A percentile compares a stretch with the other conserved stretches of the same genome.
Evolutionary conservation across 1,140 invertebrate species (phyloP).

Genomic region (Leptinotarsa undecemlineata): DNA sequence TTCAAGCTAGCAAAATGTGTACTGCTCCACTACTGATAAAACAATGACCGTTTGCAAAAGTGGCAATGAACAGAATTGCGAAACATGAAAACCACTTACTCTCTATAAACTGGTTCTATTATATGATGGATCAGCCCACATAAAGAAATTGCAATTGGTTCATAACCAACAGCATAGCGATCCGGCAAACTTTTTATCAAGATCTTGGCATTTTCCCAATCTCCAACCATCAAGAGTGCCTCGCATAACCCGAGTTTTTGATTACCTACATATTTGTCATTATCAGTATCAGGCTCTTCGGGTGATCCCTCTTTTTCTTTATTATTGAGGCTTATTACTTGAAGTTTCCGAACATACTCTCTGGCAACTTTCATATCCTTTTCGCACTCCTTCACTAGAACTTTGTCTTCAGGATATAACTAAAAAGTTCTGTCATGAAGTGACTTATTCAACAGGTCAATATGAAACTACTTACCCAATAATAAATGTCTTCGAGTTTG

Average conservation of each 20-base stretch:
- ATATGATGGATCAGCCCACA: conserved; percentile 81
- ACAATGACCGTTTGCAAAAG: too few species aligned
- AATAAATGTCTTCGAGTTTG: conserved; percentile 84
- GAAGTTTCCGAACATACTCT: conserved; percentile 84
- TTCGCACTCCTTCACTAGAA: conserved; percentile 81
- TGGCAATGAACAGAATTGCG: too few species aligned
- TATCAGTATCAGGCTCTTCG: conserved; percentile 70
- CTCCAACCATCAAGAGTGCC: conserved; percentile 84
- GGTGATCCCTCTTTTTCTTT: conserved; percentile 75
- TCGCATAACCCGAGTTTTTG: conserved; percentile 94
- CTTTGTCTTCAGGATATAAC: conserved; percentile 82
- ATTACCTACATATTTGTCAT: conserved; percentile 77
- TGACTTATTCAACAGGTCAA: background rate
- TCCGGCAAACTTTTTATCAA: conserved; percentile 84
- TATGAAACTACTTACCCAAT: conserved; percentile 71
- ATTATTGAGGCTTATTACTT: conserved; percentile 82
- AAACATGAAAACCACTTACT: conserved; percentile 58
- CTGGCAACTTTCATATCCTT: conserved; percentile 82
- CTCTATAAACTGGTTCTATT: conserved; percentile 87
- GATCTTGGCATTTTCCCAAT: conserved; percentile 83
- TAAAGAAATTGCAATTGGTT: conserved; percentile 77
- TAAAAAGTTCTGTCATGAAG: conserved; percentile 54
- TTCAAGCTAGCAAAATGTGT: too few species aligned
- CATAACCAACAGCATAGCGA: conserved; percentile 76
- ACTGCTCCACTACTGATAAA: too few species aligned